Evolutionary conservation across 2,113 vertebrate species (phyloP), one percentile per base, ranked within the genome.

Genomic region (Rostratula benghalensis): DNA sequence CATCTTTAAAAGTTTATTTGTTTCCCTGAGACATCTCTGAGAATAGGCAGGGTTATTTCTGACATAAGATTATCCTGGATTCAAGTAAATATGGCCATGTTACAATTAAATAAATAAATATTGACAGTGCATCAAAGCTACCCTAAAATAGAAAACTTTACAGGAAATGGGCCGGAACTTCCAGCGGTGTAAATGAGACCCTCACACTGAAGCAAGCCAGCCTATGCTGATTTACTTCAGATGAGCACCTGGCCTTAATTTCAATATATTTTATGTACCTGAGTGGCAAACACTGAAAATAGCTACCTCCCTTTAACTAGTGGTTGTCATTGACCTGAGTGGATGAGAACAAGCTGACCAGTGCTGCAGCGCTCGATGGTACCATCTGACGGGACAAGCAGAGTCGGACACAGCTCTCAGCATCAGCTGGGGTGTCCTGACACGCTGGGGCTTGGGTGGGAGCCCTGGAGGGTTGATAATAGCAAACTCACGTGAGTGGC

Each of bases 91-190:
- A 33, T 4, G 59, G 18, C 7, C 25, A 28, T 51, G 10, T 20
- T 50, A 35, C 14, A 64, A 51, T 57, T 23, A 78, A 83, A 53
- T 48, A 59, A 92, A 85, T 25, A 74, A 31, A 83, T 27, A 53
- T 3, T 4, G 11, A 5, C 56, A 64, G 4, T 11, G 33, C 61
- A 61, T 87, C 69, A 93, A 94, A 90, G 56, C 10, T 82, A 13
- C 39, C 33, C 23, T 68, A 39, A 95, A 94, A 94, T 48, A 93
- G 84, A 70, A 86, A 12, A 5, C 41, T 90, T 65, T 23, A 43
- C 11, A 53, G 76, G 73, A 93, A 89, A 78, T 0, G 1, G 37
- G 28, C 3, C 5, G 5, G 39, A 69, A 54, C 20, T 59, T 53
- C 22, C 39, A 31, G 33, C 24, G 48, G 45, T 83, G 39, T 59